Evolutionary conservation across 1,140 invertebrate genomes (phyloP).

Genomic region (Cataglyphis hispanica): DNA sequence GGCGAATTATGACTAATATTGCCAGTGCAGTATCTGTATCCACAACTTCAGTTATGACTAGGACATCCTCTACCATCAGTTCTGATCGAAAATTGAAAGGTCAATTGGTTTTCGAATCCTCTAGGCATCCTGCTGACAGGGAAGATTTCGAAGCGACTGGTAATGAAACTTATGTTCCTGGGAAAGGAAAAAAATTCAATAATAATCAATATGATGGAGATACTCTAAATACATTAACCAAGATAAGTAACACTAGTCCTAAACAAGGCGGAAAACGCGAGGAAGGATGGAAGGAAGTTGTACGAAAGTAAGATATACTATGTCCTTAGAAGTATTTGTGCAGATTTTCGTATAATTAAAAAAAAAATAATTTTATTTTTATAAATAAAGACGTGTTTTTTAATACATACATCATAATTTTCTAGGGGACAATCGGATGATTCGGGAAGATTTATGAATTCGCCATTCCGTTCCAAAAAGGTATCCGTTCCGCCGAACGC

Average conservation of each 20-base stretch:
- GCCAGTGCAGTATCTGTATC: constrained; percentile 64
- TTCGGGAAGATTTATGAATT: constrained; percentile 85
- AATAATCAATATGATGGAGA: constrained; percentile 85
- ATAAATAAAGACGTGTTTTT: background rate
- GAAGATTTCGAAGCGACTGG: constrained; percentile 91
- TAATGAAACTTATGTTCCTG: constrained; percentile 87
- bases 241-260: constrained; percentile 87
- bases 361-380: constrained; percentile 32
- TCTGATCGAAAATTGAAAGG: constrained; percentile 85
- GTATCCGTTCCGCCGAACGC: constrained; percentile 97
- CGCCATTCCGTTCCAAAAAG: constrained; percentile 90
- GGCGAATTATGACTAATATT: constrained; percentile 72
- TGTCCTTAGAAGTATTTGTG: background rate
- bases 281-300: constrained; percentile 99
- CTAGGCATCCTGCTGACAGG: constrained; percentile 89
- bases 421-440: constrained; percentile 84
- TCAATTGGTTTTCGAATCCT: constrained; percentile 88
- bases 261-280: constrained; percentile 93
- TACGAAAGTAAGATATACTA: constrained; percentile 90
- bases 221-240: constrained; percentile 77
- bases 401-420: background rate
- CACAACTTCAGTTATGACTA: constrained; percentile 61
- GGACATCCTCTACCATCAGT: constrained; percentile 70
- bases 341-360: background rate
- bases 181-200: constrained; percentile 87